Evolutionary conservation across 1,140 invertebrate species (phyloP).

Genomic region (Amphibalanus amphitrite): DNA sequence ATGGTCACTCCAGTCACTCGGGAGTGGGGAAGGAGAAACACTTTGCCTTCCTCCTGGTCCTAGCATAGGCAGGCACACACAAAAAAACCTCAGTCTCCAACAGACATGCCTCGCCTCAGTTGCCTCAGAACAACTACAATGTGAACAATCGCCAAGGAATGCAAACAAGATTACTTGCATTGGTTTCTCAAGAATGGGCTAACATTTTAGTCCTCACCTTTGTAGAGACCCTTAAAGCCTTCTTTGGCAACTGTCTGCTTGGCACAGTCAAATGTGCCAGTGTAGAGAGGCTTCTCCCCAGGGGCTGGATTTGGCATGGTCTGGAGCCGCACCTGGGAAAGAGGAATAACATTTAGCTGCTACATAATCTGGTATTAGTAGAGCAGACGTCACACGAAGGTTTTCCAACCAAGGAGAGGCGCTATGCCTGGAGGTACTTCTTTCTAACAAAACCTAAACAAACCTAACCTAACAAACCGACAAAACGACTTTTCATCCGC

Average conservation of each 20-base stretch:
- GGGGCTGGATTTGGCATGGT: constrained; percentile 63
- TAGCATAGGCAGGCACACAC: neutral
- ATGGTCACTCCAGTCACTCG: no score
- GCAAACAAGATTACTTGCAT: neutral
- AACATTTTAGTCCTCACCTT: constrained; percentile 36
- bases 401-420: no score
- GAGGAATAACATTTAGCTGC: neutral
- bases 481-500: no score
- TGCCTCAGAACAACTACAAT: neutral
- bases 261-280: constrained; percentile 86
- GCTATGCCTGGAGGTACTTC: no score
- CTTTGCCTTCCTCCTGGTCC: no score
- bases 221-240: constrained; percentile 65
- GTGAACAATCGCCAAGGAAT: constrained; percentile 5
- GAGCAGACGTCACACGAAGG: no score
- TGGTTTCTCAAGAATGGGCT: neutral
- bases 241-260: constrained; percentile 76
- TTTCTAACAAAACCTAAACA: no score
- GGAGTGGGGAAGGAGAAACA: no score
- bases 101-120: neutral
- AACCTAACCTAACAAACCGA: no score
- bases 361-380: neutral
- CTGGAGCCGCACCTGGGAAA: constrained; percentile 59
- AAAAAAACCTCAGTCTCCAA: neutral
- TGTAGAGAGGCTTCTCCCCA: constrained; percentile 58